Evolutionary conservation across 2,797 vertebrate species (phyloP).

Genomic region (Danio jaintianensis): DNA sequence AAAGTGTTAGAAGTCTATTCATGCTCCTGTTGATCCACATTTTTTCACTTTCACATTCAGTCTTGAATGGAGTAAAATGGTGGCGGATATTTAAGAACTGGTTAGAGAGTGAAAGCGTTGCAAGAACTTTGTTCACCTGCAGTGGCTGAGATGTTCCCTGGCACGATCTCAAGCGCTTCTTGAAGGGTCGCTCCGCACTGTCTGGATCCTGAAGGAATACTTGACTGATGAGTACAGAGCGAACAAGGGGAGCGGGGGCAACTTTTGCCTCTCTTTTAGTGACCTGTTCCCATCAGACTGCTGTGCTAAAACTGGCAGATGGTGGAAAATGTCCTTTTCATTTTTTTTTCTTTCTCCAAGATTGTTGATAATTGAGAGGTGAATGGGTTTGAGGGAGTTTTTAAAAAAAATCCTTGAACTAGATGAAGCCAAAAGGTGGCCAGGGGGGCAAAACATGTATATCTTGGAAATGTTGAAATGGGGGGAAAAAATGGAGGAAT

Average conservation of each 20-base stretch:
- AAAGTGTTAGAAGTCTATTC: conserved; percentile 51
- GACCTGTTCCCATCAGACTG: conserved; percentile 73
- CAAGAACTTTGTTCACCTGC: conserved; percentile 80
- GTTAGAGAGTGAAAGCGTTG: conserved; percentile 22
- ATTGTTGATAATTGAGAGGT: conserved; percentile 58
- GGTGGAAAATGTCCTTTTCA: conserved; percentile 63
- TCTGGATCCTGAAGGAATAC: conserved; percentile 95
- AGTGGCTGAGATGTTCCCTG: conserved; percentile 71
- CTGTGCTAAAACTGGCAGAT: conserved; percentile 71
- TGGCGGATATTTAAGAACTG: conserved; percentile 23
- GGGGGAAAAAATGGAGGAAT: conserved; percentile 1
- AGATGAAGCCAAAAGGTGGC: conserved; percentile 46
- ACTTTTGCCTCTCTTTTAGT: conserved; percentile 72
- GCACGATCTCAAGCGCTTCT: conserved; percentile 80
- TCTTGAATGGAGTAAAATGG: conserved; percentile 12
- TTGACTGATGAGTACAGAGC: conserved; percentile 96
- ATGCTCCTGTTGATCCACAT: conserved; percentile 12
- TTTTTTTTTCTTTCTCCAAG: conserved; percentile 58
- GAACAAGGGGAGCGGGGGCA: conserved; percentile 79
- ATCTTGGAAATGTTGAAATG: conserved; percentile 63
- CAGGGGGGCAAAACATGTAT: conserved; percentile 39
- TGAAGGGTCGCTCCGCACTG: conserved; percentile 81
- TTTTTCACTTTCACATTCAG: conserved; percentile 24
- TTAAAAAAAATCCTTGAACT: conserved; percentile 71
- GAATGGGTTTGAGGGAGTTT: conserved; percentile 48